phyloP scores from a whole-genome alignment of 2,113 vertebrate species.

The Otis tarda region DNA sequence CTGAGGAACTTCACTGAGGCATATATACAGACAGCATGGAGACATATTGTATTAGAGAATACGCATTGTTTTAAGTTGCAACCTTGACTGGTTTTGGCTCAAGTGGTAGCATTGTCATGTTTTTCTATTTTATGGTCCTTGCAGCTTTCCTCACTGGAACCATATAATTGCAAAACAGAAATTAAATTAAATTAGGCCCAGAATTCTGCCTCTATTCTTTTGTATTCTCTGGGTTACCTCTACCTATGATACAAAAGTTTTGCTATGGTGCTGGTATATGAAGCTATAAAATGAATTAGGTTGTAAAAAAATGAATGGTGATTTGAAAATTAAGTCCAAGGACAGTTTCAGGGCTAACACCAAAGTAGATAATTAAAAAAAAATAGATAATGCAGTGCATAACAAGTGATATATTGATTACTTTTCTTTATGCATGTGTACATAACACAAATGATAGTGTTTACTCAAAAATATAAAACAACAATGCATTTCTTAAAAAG shows the following conservation, averaged over 20 bases:
- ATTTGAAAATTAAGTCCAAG: not conserved
- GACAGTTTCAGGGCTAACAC: not conserved
- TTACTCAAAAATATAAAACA: not conserved
- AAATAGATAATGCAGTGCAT: not conserved
- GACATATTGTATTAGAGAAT: not conserved
- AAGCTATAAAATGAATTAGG: not conserved
- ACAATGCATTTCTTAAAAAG: not conserved
- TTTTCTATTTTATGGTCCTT: not conserved
- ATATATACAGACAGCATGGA: not conserved
- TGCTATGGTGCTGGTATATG: not conserved
- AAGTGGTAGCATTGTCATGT: not conserved
- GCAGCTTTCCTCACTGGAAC: not conserved
- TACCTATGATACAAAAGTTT: not conserved
- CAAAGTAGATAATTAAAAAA: not conserved
- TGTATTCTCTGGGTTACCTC: not conserved
- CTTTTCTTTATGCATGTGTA: not conserved
- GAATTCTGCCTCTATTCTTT: not conserved
- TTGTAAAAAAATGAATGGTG: not conserved
- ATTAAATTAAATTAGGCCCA: not conserved
- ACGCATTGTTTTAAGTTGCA: not conserved
- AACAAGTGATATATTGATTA: not conserved
- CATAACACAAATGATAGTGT: not conserved
- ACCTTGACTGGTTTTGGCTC: not conserved
- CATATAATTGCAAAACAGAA: not conserved
- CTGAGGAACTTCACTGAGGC: not conserved